Base-by-base conservation (phyloP, 2,888 invertebrate genomes). In the Eupithecia exiguata region DNA sequence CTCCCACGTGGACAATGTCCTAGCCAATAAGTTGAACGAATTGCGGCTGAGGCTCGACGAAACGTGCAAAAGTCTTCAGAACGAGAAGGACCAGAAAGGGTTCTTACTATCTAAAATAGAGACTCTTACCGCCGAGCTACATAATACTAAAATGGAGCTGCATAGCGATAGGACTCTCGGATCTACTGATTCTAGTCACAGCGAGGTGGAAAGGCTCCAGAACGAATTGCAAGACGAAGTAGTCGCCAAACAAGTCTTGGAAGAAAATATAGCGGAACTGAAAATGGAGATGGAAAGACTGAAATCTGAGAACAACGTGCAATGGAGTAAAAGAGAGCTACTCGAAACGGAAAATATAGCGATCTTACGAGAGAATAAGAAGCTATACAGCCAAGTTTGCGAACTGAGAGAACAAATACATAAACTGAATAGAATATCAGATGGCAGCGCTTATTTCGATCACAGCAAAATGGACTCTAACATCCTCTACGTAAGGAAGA, bases 281-380 rank as follows among this genome's bases (percentile, higher is more conserved):
- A 92, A 88, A 84, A 93, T 94, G 87, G 91, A 98, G 96, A 90
- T 98, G 81, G 98, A 99, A 87, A 95, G 96, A 81, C 93, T 98
- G 18, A 98, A 99, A 92, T 97, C 97, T 0, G 99, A 99, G 92
- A 99, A 99, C 91, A 98, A 98, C 0, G 96, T 97, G 1, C 99
- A 99, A 88, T 99, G 98, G 98, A 98, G 97, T 25, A 97, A 98
- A 88, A 94, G 98, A 6, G 99, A 99, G 90, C 94, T 98, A 9
- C 88, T 99, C 69, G 99, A 99, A 91, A 97, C 98, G 0, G 98
- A 99, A 84, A 98, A 98, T 87, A 95, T 98, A 83, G 96, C 96
- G 0, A 94, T 99, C 79, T 97, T 99, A 85, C 94, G 98, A 53
- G 98, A 99, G 82, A 98, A 98, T 86, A 98, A 98, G 86, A 97